These are phyloP conservation scores for Symphodus melops DNA, from an alignment of 2,113 vertebrate species.

Conservation along the genomic window DNA sequence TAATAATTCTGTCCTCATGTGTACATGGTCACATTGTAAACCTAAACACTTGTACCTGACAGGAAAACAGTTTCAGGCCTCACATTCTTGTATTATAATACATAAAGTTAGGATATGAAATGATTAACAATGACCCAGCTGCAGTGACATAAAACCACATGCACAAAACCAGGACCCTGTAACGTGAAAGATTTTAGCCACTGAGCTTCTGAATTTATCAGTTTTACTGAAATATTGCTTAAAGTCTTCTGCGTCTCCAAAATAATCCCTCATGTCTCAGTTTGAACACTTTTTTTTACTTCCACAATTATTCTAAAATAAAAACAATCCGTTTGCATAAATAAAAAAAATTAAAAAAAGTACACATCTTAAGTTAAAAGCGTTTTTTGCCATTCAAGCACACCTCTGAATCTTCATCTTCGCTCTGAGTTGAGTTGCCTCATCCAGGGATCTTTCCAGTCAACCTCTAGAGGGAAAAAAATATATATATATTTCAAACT, in stretches of 20 bases:
- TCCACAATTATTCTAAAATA: not conserved
- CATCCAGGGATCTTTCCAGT: constrained; percentile 83
- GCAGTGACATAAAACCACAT: not conserved
- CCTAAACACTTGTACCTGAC: not conserved
- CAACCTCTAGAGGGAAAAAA: constrained; percentile 82
- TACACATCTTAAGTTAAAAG: too few species aligned
- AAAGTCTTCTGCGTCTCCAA: too few species aligned
- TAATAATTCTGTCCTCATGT: too few species aligned
- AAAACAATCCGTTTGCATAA: not conserved
- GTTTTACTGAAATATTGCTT: not conserved
- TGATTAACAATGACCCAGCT: not conserved
- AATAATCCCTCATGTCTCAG: too few species aligned
- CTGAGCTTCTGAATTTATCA: too few species aligned
- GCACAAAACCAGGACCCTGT: not conserved
- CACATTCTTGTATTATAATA: not conserved
- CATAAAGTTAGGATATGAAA: not conserved
- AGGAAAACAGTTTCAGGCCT: not conserved
- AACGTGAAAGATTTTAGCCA: not conserved
- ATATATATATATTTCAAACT: too few species aligned
- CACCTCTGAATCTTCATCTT: constrained; percentile 35
- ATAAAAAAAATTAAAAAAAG: too few species aligned
- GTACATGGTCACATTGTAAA: constrained; percentile 37
- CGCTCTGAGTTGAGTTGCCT: not conserved
- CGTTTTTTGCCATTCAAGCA: not conserved
- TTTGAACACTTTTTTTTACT: not conserved